Conservation (phyloP, 2,888 invertebrate species). For the Bruchidius siliquastri region DNA sequence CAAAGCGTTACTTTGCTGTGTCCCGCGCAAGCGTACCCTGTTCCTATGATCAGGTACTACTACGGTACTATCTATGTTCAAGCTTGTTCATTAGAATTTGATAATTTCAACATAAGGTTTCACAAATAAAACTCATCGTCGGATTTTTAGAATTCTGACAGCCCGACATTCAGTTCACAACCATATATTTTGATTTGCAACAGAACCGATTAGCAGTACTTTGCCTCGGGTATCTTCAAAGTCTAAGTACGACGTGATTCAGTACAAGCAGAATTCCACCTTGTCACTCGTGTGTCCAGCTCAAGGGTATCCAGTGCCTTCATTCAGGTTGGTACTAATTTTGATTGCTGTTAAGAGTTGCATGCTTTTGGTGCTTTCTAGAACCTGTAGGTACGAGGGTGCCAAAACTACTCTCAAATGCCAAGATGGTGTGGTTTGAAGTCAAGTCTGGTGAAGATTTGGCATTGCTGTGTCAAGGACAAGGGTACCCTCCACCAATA, state of each 20-base stretch:
- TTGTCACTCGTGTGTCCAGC: constrained; percentile 54
- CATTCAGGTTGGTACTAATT: constrained; percentile 35
- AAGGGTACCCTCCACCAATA: constrained; percentile 54
- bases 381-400: constrained; percentile 48
- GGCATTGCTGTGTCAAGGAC: constrained; percentile 52
- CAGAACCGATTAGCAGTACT: constrained; percentile 53
- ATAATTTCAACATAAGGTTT: no score
- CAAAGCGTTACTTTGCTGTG: constrained; percentile 62
- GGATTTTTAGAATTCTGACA: no score
- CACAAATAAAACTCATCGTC: no score
- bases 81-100: background rate
- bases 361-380: constrained; percentile 25
- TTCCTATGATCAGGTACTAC: constrained; percentile 66
- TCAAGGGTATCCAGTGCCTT: constrained; percentile 52
- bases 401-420: constrained; percentile 38
- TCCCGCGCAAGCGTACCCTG: constrained; percentile 72
- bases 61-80: background rate
- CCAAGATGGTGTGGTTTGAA: constrained; percentile 32
- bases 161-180: no score
- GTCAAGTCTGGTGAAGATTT: constrained; percentile 35
- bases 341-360: background rate
- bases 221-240: constrained; percentile 48
- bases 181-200: constrained; percentile 12
- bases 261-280: background rate
- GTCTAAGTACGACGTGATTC: constrained; percentile 40